Evolutionary conservation across 2,888 invertebrate genomes (phyloP).

Genomic region (Eupithecia tripunctaria): DNA sequence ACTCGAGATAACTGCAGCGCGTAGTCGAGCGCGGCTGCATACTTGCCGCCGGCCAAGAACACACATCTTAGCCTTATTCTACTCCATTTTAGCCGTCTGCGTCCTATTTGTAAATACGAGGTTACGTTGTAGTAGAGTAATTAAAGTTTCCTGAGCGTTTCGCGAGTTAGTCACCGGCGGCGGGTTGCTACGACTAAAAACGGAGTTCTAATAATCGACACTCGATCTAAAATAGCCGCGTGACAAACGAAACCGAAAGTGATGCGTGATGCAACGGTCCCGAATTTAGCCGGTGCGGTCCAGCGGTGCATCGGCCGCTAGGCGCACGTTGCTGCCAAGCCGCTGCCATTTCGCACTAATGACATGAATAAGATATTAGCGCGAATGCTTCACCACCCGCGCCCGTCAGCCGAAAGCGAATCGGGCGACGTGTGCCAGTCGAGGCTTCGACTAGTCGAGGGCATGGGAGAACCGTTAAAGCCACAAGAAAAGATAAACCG

Average conservation of each 20-base stretch:
- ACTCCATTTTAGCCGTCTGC: slow-evolving; percentile 65
- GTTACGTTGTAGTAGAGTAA: slow-evolving; percentile 65
- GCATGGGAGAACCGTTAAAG: slow-evolving; percentile 55
- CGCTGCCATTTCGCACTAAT: slow-evolving; percentile 83
- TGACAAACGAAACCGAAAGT: slow-evolving; percentile 84
- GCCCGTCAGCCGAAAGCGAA: slow-evolving; percentile 20
- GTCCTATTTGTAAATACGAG: slow-evolving; percentile 71
- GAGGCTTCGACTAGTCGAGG: slow-evolving; percentile 1
- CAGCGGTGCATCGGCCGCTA: slow-evolving; percentile 78
- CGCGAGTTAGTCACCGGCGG: slow-evolving; percentile 66
- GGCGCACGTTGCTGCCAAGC: slow-evolving; percentile 75
- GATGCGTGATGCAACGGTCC: slow-evolving; percentile 82
- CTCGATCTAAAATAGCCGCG: slow-evolving; percentile 80
- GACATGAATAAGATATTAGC: slow-evolving; percentile 84
- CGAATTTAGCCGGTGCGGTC: slow-evolving; percentile 78
- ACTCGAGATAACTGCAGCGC: slow-evolving; percentile 75
- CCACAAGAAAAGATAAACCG: slow-evolving; percentile 54
- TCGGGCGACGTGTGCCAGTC: slow-evolving; percentile 53
- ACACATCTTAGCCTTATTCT: slow-evolving; percentile 69
- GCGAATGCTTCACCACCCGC: slow-evolving; percentile 61
- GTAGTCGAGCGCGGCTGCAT: slow-evolving; percentile 62
- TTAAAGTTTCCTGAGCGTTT: slow-evolving; percentile 65
- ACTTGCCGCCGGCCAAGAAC: slow-evolving; percentile 71
- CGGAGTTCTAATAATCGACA: slow-evolving; percentile 82
- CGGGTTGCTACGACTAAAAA: slow-evolving; percentile 71